phyloP scores from a whole-genome alignment of 2,888 invertebrate species.

The Orchesellides sinensis region DNA sequence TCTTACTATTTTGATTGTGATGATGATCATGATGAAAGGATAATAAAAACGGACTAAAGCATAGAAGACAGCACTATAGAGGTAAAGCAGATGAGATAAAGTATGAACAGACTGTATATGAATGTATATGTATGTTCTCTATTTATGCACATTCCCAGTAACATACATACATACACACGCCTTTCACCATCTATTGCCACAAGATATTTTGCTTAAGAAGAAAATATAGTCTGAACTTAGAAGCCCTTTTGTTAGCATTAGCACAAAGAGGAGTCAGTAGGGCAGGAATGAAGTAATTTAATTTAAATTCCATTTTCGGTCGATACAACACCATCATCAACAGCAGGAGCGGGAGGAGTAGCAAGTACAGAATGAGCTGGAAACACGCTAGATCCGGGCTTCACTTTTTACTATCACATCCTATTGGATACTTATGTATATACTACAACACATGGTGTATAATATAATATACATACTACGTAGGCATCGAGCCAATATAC shows the following conservation, averaged over 20 bases:
- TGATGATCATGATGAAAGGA: not conserved
- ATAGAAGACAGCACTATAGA: not conserved
- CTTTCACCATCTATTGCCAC: not conserved
- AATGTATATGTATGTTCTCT: not conserved
- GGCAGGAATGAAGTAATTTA: slow-evolving; percentile 60
- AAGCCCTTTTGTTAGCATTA: slow-evolving; percentile 11
- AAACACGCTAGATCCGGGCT: slow-evolving; percentile 18
- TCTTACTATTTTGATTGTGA: not conserved
- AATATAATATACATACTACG: not conserved
- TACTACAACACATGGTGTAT: not conserved
- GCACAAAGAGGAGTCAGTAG: slow-evolving; percentile 48
- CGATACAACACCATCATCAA: slow-evolving; percentile 54
- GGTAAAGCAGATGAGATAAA: not conserved
- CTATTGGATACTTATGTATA: not conserved
- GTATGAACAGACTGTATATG: not conserved
- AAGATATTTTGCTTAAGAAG: not conserved
- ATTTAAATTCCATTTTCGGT: slow-evolving; percentile 63
- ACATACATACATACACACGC: not conserved
- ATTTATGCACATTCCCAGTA: slow-evolving; percentile 1
- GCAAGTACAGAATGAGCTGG: slow-evolving; percentile 2
- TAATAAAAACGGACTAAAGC: not conserved
- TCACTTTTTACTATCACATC: not conserved
- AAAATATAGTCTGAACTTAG: too few species aligned
- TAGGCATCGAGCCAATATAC: not conserved
- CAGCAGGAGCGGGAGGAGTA: not conserved